phyloP scores from a whole-genome alignment of 1,140 invertebrate genomes.

The Leptonema lineaticorne region DNA sequence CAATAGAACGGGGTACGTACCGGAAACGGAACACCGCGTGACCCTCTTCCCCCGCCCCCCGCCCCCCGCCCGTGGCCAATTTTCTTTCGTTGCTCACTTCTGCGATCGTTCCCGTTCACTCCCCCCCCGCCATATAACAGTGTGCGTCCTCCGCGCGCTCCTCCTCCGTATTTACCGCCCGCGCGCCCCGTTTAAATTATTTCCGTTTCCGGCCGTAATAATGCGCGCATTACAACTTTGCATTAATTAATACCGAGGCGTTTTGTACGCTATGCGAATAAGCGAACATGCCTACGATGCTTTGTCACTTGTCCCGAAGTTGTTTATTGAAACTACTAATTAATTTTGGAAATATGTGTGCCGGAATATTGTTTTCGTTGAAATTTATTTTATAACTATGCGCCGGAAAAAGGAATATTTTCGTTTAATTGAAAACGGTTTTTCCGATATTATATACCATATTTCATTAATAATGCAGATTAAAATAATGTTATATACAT shows the following conservation, averaged over 20 bases:
- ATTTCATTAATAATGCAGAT: too few species aligned
- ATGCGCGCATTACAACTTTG: constrained; percentile 18
- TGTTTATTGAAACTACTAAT: not conserved
- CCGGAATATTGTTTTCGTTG: too few species aligned
- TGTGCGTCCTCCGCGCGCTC: too few species aligned
- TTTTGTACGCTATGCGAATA: not conserved
- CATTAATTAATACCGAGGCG: constrained; percentile 23
- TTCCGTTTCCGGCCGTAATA: constrained; percentile 17
- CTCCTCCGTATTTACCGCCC: not conserved
- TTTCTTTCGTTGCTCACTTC: too few species aligned
- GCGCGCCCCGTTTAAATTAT: constrained; percentile 8
- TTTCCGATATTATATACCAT: too few species aligned
- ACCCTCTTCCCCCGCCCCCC: not conserved
- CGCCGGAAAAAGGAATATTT: too few species aligned
- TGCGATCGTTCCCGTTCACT: too few species aligned
- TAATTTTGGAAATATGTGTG: too few species aligned
- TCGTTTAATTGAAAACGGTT: too few species aligned
- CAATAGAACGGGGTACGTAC: not conserved
- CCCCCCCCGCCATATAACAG: too few species aligned
- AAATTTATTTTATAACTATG: too few species aligned
- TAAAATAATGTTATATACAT: too few species aligned
- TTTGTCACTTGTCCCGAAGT: not conserved
- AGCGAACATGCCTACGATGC: not conserved
- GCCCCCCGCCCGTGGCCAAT: not conserved
- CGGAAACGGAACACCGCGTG: not conserved